Evolutionary conservation across 2,888 invertebrate species (phyloP).

Genomic region (Cataglyphis altisquamis): DNA sequence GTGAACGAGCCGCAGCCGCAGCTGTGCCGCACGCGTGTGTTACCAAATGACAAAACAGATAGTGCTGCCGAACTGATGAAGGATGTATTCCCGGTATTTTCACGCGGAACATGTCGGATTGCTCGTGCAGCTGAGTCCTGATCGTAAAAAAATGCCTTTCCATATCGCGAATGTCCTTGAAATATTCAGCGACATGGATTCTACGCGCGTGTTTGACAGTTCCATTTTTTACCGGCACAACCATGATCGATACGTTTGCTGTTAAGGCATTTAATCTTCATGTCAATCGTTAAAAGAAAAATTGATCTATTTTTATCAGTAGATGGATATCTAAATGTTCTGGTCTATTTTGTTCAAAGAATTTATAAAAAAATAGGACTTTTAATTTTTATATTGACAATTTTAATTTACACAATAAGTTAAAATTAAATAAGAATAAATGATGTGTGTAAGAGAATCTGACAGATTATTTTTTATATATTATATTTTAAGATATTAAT

Average conservation of each 20-base stretch:
- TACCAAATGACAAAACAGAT: conserved; percentile 44
- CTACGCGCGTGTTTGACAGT: not conserved
- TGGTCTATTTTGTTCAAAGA: not conserved
- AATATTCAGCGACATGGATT: conserved; percentile 29
- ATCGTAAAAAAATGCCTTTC: conserved; percentile 20
- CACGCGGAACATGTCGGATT: conserved; percentile 20
- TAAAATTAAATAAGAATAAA: not conserved
- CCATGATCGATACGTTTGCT: conserved; percentile 32
- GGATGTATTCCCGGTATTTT: conserved; percentile 31
- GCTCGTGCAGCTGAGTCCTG: conserved; percentile 34
- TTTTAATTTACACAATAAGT: not conserved
- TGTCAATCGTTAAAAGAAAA: conserved; percentile 1
- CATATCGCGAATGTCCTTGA: conserved; percentile 19
- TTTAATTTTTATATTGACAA: not conserved
- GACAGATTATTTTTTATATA: not conserved
- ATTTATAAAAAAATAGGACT: not conserved
- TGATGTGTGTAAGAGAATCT: not conserved
- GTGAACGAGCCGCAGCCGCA: conserved; percentile 37
- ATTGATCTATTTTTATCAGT: conserved; percentile 2
- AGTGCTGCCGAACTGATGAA: conserved; percentile 42
- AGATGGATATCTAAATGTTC: not conserved
- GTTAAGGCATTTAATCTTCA: conserved; percentile 31
- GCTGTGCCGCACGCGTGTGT: conserved; percentile 46
- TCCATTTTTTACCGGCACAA: conserved; percentile 3
- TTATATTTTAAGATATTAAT: not conserved